Conservation (phyloP, 1,140 invertebrate species). For the Drosophila watanabei region DNA sequence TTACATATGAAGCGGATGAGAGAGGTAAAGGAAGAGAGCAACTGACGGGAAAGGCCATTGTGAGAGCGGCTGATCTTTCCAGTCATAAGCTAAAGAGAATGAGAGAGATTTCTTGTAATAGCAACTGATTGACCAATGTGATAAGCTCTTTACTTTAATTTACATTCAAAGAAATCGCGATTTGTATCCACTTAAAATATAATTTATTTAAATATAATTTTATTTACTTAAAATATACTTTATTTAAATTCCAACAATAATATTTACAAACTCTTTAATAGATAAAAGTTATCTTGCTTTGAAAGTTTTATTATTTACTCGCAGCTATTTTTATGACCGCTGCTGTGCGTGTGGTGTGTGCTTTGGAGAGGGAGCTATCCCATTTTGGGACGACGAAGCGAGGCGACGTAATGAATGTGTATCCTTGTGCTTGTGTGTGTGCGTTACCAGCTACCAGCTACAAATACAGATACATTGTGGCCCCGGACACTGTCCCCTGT, state of each 20-base stretch:
- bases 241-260: neutral
- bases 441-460: slow-evolving; percentile 68
- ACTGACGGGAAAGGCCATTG: no score
- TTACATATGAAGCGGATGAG: no score
- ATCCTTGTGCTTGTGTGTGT: slow-evolving; percentile 37
- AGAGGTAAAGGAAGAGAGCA: no score
- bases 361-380: slow-evolving; percentile 43
- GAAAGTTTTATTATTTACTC: rapidly evolving
- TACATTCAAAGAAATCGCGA: no score
- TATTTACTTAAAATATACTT: neutral
- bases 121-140: no score
- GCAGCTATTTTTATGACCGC: neutral
- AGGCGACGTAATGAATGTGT: slow-evolving; percentile 78
- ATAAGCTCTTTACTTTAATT: no score
- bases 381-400: slow-evolving; percentile 69
- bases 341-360: neutral
- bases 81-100: no score
- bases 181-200: no score
- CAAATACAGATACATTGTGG: slow-evolving; percentile 61
- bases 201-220: neutral
- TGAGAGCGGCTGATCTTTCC: no score
- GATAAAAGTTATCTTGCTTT: neutral
- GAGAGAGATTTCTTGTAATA: no score
- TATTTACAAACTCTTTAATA: neutral
- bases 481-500: slow-evolving; percentile 39